phyloP scores from a whole-genome alignment of 1,140 invertebrate genomes.

The Papilio machaon region DNA sequence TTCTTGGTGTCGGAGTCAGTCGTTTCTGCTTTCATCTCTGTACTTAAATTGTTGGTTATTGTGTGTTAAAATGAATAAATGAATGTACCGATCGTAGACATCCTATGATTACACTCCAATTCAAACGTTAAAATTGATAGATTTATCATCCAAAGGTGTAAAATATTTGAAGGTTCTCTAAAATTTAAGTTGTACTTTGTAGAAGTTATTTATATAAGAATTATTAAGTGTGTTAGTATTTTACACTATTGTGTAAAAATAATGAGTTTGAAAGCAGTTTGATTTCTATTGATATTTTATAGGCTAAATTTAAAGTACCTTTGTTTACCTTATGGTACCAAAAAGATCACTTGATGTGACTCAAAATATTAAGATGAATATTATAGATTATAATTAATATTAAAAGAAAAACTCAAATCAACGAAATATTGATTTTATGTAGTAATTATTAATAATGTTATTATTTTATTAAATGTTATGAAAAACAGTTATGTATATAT shows the following conservation, averaged over 20 bases:
- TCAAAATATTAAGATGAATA: not conserved
- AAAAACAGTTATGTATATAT: not conserved
- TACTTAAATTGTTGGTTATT: not conserved
- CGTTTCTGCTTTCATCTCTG: not conserved
- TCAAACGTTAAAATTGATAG: not conserved
- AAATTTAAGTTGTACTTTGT: not conserved
- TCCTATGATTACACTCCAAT: not conserved
- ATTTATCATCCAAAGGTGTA: not conserved
- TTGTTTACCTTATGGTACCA: not conserved
- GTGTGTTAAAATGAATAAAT: not conserved
- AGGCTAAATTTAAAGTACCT: not conserved
- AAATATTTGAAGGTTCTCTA: not conserved
- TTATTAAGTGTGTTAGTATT: not conserved
- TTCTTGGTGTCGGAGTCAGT: not conserved
- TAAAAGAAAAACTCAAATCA: not conserved
- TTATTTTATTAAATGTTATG: not conserved
- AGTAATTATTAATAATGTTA: not conserved
- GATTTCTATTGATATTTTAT: not conserved
- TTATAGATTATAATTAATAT: not conserved
- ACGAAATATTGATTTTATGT: conserved; percentile 1
- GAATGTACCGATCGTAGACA: not conserved
- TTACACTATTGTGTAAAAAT: not conserved
- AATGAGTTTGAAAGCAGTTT: not conserved
- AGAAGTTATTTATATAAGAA: not conserved
- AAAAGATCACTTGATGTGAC: not conserved